These are phyloP conservation scores for Encarsia formosa DNA, from an alignment of 2,888 invertebrate species.

Conservation along the genomic window DNA sequence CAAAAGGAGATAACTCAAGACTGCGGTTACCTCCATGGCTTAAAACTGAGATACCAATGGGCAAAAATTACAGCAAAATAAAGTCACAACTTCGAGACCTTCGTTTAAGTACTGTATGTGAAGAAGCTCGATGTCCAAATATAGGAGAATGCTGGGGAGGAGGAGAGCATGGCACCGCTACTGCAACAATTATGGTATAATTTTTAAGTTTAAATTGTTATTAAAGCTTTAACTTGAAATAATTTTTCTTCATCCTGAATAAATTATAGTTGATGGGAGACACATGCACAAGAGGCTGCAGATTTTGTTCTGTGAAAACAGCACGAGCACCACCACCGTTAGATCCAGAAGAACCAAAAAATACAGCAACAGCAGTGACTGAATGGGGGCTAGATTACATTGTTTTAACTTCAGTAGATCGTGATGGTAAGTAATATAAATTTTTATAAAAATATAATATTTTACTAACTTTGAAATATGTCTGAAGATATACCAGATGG, in stretches of 20 bases:
- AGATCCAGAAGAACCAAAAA: constrained; percentile 83
- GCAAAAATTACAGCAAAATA: constrained; percentile 77
- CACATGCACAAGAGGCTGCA: constrained; percentile 95
- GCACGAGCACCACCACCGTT: constrained; percentile 82
- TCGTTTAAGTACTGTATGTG: constrained; percentile 93
- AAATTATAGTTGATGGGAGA: constrained; percentile 90
- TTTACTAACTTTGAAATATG: constrained; percentile 27
- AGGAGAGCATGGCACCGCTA: constrained; percentile 90
- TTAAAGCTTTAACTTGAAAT: too few species aligned
- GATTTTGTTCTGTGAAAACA: constrained; percentile 98
- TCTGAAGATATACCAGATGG: constrained; percentile 84
- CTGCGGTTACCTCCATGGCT: constrained; percentile 91
- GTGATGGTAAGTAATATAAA: constrained; percentile 68
- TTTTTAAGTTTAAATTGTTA: background rate
- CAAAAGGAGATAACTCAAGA: constrained; percentile 73
- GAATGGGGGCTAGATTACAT: constrained; percentile 97
- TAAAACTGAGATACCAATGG: constrained; percentile 89
- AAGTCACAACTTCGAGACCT: constrained; percentile 81
- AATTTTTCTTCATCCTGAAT: background rate
- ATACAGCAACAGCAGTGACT: constrained; percentile 88
- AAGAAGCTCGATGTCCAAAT: constrained; percentile 96
- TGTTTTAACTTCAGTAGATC: constrained; percentile 95
- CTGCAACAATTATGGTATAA: constrained; percentile 95
- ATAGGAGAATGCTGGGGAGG: constrained; percentile 99
- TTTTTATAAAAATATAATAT: background rate